Percentiles rank a stretch among this genome's conserved stretches.
phyloP scores from a whole-genome alignment of 2,797 vertebrate species.

The Ara ararauna region DNA sequence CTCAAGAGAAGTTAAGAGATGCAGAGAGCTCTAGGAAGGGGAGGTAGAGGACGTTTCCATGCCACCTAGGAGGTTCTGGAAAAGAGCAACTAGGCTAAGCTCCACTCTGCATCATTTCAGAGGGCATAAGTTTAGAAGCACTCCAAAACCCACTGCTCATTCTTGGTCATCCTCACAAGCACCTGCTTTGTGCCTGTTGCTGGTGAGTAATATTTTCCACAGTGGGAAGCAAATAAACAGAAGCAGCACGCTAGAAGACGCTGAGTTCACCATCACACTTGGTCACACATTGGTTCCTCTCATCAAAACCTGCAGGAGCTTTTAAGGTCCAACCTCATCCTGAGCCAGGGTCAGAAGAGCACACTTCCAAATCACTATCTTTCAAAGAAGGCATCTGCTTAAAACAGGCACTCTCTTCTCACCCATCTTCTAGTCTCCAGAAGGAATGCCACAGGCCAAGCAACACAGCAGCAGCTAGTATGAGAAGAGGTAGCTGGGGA shows the following conservation, averaged over 20 bases:
- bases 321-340: background rate
- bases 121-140: background rate
- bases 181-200: background rate
- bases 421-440: background rate
- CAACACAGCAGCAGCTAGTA: background rate
- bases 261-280: background rate
- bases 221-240: background rate
- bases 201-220: background rate
- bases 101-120: background rate
- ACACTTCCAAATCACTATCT: background rate
- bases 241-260: background rate
- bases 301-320: background rate
- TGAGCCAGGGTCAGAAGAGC: background rate
- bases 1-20: background rate
- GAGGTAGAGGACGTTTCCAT: rapidly evolving
- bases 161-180: background rate
- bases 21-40: background rate
- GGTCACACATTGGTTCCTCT: background rate
- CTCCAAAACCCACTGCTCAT: background rate
- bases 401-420: background rate
- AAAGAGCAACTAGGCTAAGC: background rate
- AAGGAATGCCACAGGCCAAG: background rate
- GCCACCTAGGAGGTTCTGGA: background rate
- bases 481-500: background rate
- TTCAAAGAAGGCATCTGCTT: background rate